phyloP scores from a whole-genome alignment of 2,113 vertebrate genomes.

The Serilophus lunatus region DNA sequence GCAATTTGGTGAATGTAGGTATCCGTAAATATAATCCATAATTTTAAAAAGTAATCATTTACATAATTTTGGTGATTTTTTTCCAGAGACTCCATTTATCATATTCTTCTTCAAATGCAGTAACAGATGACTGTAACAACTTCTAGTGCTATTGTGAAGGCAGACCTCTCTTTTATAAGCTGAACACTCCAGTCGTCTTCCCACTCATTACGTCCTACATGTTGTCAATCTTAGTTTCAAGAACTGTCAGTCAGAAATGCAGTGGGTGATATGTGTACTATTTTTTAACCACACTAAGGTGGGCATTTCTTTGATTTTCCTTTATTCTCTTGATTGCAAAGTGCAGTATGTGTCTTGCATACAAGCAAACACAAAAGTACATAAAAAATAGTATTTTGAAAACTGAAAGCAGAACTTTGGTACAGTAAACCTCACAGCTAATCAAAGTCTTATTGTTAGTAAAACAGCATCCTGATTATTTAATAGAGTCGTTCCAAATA shows the following conservation, averaged over 20 bases:
- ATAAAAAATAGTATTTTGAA: constrained; percentile 43
- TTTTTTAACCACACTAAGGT: constrained; percentile 20
- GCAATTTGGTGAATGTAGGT: neutral
- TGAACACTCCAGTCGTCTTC: constrained; percentile 40
- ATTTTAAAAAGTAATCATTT: constrained; percentile 1
- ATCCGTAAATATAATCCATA: neutral
- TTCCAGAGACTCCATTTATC: neutral
- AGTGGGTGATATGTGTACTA: constrained; percentile 1
- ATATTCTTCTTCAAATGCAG: constrained; percentile 3
- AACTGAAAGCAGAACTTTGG: constrained; percentile 15
- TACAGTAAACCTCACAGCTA: neutral
- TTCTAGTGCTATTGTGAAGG: constrained; percentile 45
- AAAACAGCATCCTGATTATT: neutral
- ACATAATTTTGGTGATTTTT: neutral
- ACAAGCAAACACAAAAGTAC: constrained; percentile 22
- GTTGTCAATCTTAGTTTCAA: constrained; percentile 58
- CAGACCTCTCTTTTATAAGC: constrained; percentile 39
- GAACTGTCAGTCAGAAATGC: constrained; percentile 47
- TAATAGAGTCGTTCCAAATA: neutral
- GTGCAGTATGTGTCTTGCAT: neutral
- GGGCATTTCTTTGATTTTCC: constrained; percentile 40
- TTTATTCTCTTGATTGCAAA: constrained; percentile 60
- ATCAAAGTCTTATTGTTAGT: constrained; percentile 35
- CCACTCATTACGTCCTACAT: constrained; percentile 60
- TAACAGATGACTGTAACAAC: constrained; percentile 30